Conservation (phyloP, 2,113 vertebrate species). For the Oryctolagus cuniculus region DNA sequence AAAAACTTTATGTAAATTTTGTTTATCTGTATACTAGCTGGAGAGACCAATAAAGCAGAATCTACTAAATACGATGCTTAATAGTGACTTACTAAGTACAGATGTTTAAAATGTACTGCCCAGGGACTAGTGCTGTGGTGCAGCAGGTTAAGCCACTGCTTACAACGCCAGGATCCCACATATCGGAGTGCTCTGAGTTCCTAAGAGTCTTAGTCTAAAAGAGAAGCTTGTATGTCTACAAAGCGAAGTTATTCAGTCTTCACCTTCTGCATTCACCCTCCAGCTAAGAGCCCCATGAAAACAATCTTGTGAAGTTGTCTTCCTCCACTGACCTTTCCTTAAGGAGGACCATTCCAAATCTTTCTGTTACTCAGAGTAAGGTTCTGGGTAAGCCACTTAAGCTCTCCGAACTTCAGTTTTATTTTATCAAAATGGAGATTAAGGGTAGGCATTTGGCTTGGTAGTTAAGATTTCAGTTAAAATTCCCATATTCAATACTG, state of each 20-base stretch:
- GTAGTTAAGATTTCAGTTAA: no score
- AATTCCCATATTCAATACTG: no score
- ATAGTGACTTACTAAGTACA: no score
- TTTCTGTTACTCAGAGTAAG: neutral
- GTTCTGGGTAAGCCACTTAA: neutral
- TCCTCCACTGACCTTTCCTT: constrained; percentile 2
- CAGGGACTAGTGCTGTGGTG: no score
- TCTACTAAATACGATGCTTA: constrained; percentile 16
- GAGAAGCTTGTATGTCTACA: neutral
- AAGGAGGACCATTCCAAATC: neutral
- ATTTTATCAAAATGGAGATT: constrained; percentile 13
- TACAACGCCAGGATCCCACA: no score
- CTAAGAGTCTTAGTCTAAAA: neutral
- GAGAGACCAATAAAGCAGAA: constrained; percentile 28
- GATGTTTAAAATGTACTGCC: no score
- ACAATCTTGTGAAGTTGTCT: neutral
- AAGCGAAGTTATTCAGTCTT: neutral
- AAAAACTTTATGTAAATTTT: constrained; percentile 35
- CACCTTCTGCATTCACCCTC: neutral
- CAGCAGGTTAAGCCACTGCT: no score
- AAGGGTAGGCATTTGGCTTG: no score
- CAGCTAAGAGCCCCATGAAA: neutral
- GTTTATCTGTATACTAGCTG: neutral
- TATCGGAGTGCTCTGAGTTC: neutral
- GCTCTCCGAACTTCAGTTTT: neutral